phyloP scores from a whole-genome alignment of 2,888 invertebrate genomes.

The Phortica magna region DNA sequence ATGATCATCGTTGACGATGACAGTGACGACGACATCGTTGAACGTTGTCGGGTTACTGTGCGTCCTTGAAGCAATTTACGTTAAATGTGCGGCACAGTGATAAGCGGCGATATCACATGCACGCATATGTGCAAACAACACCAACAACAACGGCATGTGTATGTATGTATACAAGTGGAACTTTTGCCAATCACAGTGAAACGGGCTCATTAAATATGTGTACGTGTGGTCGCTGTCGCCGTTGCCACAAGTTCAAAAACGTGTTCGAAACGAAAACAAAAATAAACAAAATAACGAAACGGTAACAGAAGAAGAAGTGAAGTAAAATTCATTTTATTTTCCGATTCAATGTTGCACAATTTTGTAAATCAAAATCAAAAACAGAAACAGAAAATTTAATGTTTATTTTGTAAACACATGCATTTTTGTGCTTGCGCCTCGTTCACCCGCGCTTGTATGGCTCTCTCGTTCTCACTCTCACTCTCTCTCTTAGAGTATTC shows the following conservation, averaged over 20 bases:
- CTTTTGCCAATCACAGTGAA: not conserved
- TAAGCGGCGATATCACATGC: constrained; percentile 31
- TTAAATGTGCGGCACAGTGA: constrained; percentile 46
- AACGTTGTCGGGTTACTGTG: constrained; percentile 45
- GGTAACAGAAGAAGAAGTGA: not conserved
- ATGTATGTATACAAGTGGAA: not conserved
- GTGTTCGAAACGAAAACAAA: constrained; percentile 22
- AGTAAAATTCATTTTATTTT: not conserved
- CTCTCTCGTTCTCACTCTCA: not conserved
- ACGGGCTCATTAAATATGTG: not conserved
- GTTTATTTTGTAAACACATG: not conserved
- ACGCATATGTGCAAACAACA: not conserved
- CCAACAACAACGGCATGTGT: not conserved
- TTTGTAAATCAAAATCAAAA: not conserved
- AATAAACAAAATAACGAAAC: not conserved
- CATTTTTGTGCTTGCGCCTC: not conserved
- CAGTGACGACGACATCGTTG: not conserved
- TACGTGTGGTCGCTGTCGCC: not conserved
- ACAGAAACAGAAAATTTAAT: not conserved
- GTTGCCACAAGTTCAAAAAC: constrained; percentile 29
- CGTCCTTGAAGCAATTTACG: constrained; percentile 72
- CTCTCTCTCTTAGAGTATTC: not conserved
- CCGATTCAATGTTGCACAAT: not conserved
- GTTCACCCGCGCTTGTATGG: not conserved
- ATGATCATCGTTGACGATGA: not conserved